Evolutionary conservation across 2,797 vertebrate species (phyloP).

Genomic region (Vireo griseus): DNA sequence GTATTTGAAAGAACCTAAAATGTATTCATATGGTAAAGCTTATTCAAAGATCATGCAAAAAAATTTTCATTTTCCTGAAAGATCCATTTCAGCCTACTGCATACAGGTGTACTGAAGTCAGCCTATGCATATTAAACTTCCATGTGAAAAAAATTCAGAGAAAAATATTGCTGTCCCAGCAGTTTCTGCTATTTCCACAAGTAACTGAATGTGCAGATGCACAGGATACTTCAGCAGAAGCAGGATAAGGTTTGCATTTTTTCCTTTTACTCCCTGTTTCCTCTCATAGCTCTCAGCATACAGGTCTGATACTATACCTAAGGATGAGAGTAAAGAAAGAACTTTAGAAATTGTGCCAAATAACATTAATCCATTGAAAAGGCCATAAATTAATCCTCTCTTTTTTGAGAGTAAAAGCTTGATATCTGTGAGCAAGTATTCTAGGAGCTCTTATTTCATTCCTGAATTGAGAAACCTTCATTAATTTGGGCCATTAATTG

Average conservation of each 20-base stretch:
- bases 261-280: constrained; percentile 39
- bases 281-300: constrained; percentile 27
- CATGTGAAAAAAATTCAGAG: neutral
- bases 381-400: constrained; percentile 37
- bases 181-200: constrained; percentile 28
- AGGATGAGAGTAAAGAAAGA: constrained; percentile 39
- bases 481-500: constrained; percentile 62
- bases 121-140: constrained; percentile 33
- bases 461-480: constrained; percentile 34
- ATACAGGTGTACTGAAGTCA: constrained; percentile 41
- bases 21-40: neutral
- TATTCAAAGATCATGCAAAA: constrained; percentile 6
- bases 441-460: constrained; percentile 35
- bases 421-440: constrained; percentile 24
- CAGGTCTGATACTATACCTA: constrained; percentile 11
- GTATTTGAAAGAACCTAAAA: neutral
- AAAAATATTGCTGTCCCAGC: constrained; percentile 25
- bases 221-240: constrained; percentile 47
- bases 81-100: neutral
- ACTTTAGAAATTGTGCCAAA: constrained; percentile 66
- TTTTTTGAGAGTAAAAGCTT: constrained; percentile 19
- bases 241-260: constrained; percentile 46
- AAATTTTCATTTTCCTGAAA: constrained; percentile 33
- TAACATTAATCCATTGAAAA: constrained; percentile 52
- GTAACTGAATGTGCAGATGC: constrained; percentile 50